phyloP scores from a whole-genome alignment of 2,888 invertebrate genomes.

The Itoplectis maculator region DNA sequence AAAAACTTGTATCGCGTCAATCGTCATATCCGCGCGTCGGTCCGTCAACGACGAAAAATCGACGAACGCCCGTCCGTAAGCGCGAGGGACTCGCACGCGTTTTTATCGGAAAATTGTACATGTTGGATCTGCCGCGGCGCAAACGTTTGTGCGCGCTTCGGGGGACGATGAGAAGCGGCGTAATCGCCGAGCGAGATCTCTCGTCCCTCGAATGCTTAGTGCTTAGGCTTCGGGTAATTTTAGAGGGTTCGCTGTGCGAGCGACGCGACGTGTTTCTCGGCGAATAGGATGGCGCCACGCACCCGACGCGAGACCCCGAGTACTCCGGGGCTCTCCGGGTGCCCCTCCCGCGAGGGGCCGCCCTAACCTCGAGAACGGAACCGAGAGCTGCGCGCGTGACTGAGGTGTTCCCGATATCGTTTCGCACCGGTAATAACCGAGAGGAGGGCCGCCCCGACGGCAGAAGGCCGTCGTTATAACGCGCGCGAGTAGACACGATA shows the following conservation, averaged over 20 bases:
- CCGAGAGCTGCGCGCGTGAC: conserved; percentile 49
- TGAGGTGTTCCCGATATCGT: conserved; percentile 51
- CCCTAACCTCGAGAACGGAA: background rate
- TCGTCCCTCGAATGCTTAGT: conserved; percentile 23
- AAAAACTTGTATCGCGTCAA: conserved; percentile 25
- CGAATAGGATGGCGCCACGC: conserved; percentile 34
- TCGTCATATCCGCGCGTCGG: conserved; percentile 29
- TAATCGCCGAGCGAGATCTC: conserved; percentile 45
- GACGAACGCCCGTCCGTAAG: conserved; percentile 12
- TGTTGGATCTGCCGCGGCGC: conserved; percentile 6
- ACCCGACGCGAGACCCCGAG: conserved; percentile 8
- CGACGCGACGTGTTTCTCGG: conserved; percentile 21
- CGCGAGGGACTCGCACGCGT: background rate
- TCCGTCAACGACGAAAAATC: conserved; percentile 34
- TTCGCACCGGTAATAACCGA: conserved; percentile 56
- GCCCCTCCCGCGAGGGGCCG: too few species aligned
- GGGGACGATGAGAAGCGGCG: conserved; percentile 25
- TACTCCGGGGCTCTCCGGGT: background rate
- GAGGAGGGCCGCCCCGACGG: conserved; percentile 24
- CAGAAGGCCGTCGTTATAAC: conserved; percentile 48
- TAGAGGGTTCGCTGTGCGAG: conserved; percentile 1
- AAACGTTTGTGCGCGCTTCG: background rate
- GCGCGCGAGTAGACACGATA: conserved; percentile 31
- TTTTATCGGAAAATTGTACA: conserved; percentile 30
- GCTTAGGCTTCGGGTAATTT: conserved; percentile 37